Conservation (phyloP, 2,113 vertebrate genomes). For the Perca schrenkii region DNA sequence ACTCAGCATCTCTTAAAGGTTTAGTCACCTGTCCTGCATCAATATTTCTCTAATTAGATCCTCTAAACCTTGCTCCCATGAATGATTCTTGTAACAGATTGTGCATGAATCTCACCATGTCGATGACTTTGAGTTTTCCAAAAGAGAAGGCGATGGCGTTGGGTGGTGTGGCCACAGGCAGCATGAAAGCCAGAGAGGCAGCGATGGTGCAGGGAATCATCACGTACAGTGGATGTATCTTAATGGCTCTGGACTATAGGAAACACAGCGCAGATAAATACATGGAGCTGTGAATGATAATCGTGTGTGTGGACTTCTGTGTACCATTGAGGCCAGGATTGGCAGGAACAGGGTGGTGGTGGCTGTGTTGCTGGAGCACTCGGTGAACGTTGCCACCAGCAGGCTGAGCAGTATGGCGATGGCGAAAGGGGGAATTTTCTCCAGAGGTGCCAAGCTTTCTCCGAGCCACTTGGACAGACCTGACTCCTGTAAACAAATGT, state of each 20-base stretch:
- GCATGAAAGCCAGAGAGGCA: slow-evolving; percentile 93
- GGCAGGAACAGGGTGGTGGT: slow-evolving; percentile 95
- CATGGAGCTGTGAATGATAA: background rate
- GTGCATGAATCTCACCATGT: slow-evolving; percentile 89
- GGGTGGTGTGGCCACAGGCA: slow-evolving; percentile 94
- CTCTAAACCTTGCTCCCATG: background rate
- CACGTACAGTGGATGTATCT: slow-evolving; percentile 91
- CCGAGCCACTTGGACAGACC: slow-evolving; percentile 90
- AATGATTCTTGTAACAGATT: background rate
- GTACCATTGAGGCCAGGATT: slow-evolving; percentile 94
- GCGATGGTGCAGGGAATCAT: slow-evolving; percentile 93
- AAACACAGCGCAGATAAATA: slow-evolving; percentile 14
- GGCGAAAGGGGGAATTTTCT: slow-evolving; percentile 83
- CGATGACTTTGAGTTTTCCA: slow-evolving; percentile 89
- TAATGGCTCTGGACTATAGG: slow-evolving; percentile 86
- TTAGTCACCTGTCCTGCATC: background rate
- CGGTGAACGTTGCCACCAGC: slow-evolving; percentile 89
- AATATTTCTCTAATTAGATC: background rate
- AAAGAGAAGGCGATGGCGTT: slow-evolving; percentile 95
- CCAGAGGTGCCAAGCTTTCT: slow-evolving; percentile 84
- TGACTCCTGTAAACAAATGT: slow-evolving; percentile 80
- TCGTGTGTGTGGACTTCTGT: background rate
- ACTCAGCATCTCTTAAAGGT: background rate
- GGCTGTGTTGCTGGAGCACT: slow-evolving; percentile 94
- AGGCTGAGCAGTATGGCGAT: slow-evolving; percentile 86